Evolutionary conservation across 2,888 invertebrate species (phyloP).

Genomic region (Cinara cedri): DNA sequence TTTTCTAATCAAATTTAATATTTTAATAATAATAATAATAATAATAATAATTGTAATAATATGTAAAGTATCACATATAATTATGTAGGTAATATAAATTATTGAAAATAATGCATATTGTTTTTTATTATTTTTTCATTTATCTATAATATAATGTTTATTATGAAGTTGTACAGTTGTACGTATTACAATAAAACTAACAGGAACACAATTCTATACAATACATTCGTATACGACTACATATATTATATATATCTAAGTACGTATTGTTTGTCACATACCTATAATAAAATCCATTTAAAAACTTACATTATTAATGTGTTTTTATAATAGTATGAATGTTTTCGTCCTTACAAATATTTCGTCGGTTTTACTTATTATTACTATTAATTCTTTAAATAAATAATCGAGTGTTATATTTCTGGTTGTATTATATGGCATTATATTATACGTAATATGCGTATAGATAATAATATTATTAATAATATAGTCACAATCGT

Average conservation of each 20-base stretch:
- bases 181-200: slow-evolving; percentile 17
- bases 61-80: too few species aligned
- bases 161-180: slow-evolving; percentile 2
- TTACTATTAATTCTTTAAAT: slow-evolving; percentile 28
- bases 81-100: background rate
- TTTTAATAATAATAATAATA: too few species aligned
- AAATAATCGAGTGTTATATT: slow-evolving; percentile 16
- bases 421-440: background rate
- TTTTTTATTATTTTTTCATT: slow-evolving; percentile 36
- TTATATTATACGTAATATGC: background rate
- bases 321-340: slow-evolving; percentile 6
- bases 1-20: too few species aligned
- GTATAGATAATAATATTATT: background rate
- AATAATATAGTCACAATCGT: background rate
- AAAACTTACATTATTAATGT: slow-evolving; percentile 40
- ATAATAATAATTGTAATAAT: too few species aligned
- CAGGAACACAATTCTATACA: background rate
- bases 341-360: slow-evolving; percentile 12
- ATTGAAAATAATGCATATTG: slow-evolving; percentile 9
- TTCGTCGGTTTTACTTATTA: background rate
- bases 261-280: slow-evolving; percentile 24
- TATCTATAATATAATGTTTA: slow-evolving; percentile 16
- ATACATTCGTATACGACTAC: background rate
- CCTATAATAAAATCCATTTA: slow-evolving; percentile 12
- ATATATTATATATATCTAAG: too few species aligned